Evolutionary conservation across 1,140 invertebrate species (phyloP), one percentile per base, ranked within the genome.

Genomic region (Euwallacea fornicatus): DNA sequence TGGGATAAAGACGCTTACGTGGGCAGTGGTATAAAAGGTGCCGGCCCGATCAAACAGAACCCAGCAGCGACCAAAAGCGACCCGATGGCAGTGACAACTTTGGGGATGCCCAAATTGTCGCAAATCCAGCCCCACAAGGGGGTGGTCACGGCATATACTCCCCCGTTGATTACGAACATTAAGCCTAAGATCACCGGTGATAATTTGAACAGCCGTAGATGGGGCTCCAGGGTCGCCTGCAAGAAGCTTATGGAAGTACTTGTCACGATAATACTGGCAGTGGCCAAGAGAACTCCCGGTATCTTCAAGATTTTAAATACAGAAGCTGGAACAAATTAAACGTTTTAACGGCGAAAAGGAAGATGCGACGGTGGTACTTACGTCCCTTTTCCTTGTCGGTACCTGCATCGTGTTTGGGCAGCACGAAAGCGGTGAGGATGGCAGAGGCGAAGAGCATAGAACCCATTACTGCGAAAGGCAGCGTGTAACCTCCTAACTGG

Each of bases 151-250:
- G 93, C 93, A 81, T 96, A 96, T 10, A 90, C 87, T 0, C 90
- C 93, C 4, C 94, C 94, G 77, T 93, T 94, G 54, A 96, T 90
- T 11, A 96, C 88, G 80, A 96, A 96, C 87, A 95, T 91, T 10
- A 94, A 78, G 0, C 94, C 94, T 42, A 95, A 83, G 7, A 93
- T 78, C 7, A 93, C 85, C 0, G 93, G 91, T 76, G 88, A 82
- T 61, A 95, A 82, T 9, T 88, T 78, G 76, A 95, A 91, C 81
- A 89, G 87, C 73, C 92, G 79, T 9, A 95, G 79, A 84, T 94
- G 92, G 0, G 92, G 92, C 76, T 94, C 92, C 6, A 95, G 81
- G 0, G 91, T 93, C 0, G 92, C 92, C 78, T 90, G 88, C 2
- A 93, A 81, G 81, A 94, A 94, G 64, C 92, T 91, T 53, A 94